Base-by-base conservation (phyloP, 2,113 vertebrate species). In the Silurus meridionalis region DNA sequence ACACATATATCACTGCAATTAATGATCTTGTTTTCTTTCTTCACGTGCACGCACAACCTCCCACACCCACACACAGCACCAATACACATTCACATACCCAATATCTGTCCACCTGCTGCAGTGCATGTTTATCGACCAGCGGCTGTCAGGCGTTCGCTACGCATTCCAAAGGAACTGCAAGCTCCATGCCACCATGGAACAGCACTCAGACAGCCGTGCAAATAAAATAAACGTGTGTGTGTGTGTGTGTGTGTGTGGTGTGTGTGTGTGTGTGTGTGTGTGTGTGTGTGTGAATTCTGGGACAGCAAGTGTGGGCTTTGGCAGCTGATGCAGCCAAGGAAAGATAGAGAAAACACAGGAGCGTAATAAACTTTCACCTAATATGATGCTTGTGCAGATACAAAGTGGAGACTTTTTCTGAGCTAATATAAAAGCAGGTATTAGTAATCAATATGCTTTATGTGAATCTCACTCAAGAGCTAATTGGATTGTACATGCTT, bases 161-260 rank as follows among this genome's bases (percentile, higher is more conserved):
- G 84, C 84, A 66, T 85, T 85, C 84, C 84, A 21, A 50, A 79
- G 50, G 75, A 85, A 85, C 61, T 80, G 52, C 52, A 66, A 85
- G 69, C 84, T 37, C 71, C 55, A 17, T 69, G 80, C 58, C 83
- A 84, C 81, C 48, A 23, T 57, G 61, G 72, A 81, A 61, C 85
- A 91, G 89, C 86, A 92, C 92, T 92, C 93, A 94, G 93, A 94
- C 93, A 91, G 89, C 92, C 92, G 89, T 83, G 91, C 90, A 94
- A 94, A 91, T 92, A 92, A 95, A 95, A 94, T 93, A 93, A 95
- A 93, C 87, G 91, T 74, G 87, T 89, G 25, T 52, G 82, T n/a
- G 66, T 25, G 48, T 53, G 75, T 69, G 94, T 94, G 91, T 74
- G 88, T 89, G 50, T 19, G 81, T 13, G 74, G 72, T 69, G 28